Base-by-base conservation (phyloP, 2,113 vertebrate species). In the Willisornis vidua region DNA sequence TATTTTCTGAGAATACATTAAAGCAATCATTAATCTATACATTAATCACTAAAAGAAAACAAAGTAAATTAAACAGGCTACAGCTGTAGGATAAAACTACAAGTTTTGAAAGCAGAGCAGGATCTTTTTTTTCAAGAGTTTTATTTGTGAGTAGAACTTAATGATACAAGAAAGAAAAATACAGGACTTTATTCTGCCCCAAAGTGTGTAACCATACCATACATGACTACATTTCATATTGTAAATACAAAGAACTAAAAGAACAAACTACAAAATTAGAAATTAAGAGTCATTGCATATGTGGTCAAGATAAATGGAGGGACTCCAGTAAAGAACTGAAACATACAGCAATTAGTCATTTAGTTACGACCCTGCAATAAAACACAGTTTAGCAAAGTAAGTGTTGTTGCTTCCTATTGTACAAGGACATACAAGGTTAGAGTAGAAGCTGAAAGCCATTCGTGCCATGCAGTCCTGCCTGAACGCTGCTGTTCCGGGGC, bases 121-220 rank as follows among this genome's bases (percentile, higher is more conserved):
- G 1, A 17, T 23, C 49, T 76, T 95, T 55, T 88, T 95, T 98
- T 98, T 95, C 87, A 98, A 98, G 97, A 97, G 93, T 94, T 98
- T 99, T 99, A 99, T 99, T 99, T 97, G 98, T 98, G 98, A 98
- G 94, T 98, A 97, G 97, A 98, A 98, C 97, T 92, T 98, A 98
- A 97, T 96, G 98, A 97, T 98, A 98, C 97, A 97, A 97, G 96
- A 98, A 98, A 97, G 91, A 96, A 96, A 92, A 94, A 67, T 59
- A 88, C 95, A 97, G 92, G 92, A 70, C 93, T 90, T 81, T 52
- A 67, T 81, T 95, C 95, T 84, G 96, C 92, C 95, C 94, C 48
- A 22, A 94, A 95, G 97, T 96, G 97, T 93, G 93, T 97, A 97
- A 97, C 96, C 96, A 67, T 94, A 95, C 90, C 84, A 94, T 95